Evolutionary conservation across 2,113 vertebrate genomes (phyloP), one percentile per base, ranked within the genome.

Genomic region (Leptobrachium ailaonicum): DNA sequence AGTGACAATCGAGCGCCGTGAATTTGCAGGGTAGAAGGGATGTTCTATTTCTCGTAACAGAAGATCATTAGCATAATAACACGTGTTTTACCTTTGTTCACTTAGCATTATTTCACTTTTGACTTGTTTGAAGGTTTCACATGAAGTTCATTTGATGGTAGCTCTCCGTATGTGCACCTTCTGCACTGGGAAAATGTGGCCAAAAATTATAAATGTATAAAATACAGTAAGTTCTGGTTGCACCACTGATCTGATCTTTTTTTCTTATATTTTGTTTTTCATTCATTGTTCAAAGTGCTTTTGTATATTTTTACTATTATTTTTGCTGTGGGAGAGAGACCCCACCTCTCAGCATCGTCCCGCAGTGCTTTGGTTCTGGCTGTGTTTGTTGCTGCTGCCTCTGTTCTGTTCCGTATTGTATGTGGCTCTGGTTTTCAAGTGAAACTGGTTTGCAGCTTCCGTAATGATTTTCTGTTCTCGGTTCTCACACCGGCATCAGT

Each of bases 391-490:
- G 32, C 6, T 10, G 50, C 47, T 72, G 70, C n/a, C 56, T 60
- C 56, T 60, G 56, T 67, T 80, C 41, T 80, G 71, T 80, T 62
- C 20, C 41, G 71, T 68, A n/a, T 67, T 69, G 79, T 81, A 63
- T 63, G 72, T 75, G 41, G 72, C 71, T 69, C 64, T 62, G 67
- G 50, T 73, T 73, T 78, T 56, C 72, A 79, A 73, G 62, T 80
- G 63, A 53, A 80, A 73, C 71, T 73, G 71, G 78, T 81, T 60
- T 74, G 64, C 79, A 41, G 44, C 71, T 69, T 75, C 54, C 41
- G 71, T 81, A 81, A 81, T 8, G 79, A 81, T 81, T 81, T 81
- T 75, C 71, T 75, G 79, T 68, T 81, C 72, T 62, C 47, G 32
- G 72, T 50, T 75, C 72, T 81, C 71, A 69, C 53, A 20, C 79